These are phyloP conservation scores for Tribolium freemani DNA, from an alignment of 2,888 invertebrate genomes.

Conservation along the genomic window DNA sequence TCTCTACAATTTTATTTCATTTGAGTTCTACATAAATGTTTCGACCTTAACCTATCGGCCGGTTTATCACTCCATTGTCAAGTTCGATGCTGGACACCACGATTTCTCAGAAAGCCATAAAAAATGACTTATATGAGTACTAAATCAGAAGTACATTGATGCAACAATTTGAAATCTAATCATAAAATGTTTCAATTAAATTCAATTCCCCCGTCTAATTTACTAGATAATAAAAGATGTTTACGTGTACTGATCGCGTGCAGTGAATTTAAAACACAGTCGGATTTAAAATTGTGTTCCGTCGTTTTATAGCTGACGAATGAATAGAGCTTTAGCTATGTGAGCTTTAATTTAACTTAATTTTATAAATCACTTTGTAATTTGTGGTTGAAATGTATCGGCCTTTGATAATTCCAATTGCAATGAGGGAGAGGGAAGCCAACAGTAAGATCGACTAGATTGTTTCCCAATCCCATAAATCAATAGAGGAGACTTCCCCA, in stretches of 20 bases:
- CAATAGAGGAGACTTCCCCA: constrained; percentile 1
- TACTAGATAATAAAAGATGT: constrained; percentile 11
- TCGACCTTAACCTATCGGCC: background rate
- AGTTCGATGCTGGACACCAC: background rate
- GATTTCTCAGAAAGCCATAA: background rate
- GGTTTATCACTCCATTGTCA: background rate
- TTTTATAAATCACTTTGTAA: background rate
- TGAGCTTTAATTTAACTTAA: background rate
- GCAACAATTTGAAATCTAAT: constrained; percentile 1
- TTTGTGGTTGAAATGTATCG: constrained; percentile 6
- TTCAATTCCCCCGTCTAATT: constrained; percentile 9
- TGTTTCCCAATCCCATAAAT: constrained; percentile 7
- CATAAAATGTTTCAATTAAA: constrained; percentile 10
- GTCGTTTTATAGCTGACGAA: background rate
- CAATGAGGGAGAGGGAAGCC: background rate
- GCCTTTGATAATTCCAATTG: background rate
- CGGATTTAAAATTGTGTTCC: background rate
- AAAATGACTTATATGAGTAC: background rate
- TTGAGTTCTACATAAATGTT: background rate
- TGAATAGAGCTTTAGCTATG: background rate
- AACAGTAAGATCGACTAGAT: constrained; percentile 7
- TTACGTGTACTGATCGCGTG: constrained; percentile 3
- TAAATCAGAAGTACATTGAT: background rate
- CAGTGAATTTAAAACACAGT: background rate
- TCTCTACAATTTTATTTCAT: background rate